phyloP scores from a whole-genome alignment of 2,888 invertebrate genomes.

The Hymenopus coronatus region DNA sequence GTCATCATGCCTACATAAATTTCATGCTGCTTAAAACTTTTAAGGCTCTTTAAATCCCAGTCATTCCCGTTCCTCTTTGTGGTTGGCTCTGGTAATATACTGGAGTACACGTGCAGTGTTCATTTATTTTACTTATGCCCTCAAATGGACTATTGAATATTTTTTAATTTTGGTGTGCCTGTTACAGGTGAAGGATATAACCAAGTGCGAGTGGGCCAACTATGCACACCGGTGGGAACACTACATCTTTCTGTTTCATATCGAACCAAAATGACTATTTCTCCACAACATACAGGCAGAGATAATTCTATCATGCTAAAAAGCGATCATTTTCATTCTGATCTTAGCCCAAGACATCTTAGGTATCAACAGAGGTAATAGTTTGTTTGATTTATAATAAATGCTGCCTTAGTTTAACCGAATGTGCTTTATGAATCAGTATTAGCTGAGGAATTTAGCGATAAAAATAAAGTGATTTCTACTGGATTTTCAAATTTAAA shows the following conservation, averaged over 20 bases:
- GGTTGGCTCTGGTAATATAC: too few relatives aligned
- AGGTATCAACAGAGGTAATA: conserved; percentile 58
- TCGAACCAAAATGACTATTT: conserved; percentile 87
- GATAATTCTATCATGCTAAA: conserved; percentile 78
- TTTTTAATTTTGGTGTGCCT: not conserved
- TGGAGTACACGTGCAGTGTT: too few relatives aligned
- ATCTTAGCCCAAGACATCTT: conserved; percentile 66
- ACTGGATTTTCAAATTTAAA: too few relatives aligned
- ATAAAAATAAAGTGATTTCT: too few relatives aligned
- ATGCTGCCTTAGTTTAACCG: not conserved
- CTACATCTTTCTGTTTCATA: conserved; percentile 79
- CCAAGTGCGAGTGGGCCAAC: conserved; percentile 77
- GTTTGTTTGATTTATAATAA: not conserved
- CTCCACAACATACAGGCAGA: conserved; percentile 70
- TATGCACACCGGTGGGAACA: conserved; percentile 83
- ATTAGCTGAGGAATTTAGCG: too few relatives aligned
- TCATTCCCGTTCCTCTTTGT: too few relatives aligned
- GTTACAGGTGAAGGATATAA: conserved; percentile 74
- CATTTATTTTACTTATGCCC: too few relatives aligned
- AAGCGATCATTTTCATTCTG: conserved; percentile 83
- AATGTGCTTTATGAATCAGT: not conserved
- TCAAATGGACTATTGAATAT: too few relatives aligned
- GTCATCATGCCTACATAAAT: too few relatives aligned
- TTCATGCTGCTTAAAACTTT: too few relatives aligned
- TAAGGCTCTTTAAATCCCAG: too few relatives aligned